Percentiles rank a stretch among this genome's conserved stretches.
Evolutionary conservation across 2,797 vertebrate species (phyloP).

Genomic region (Malurus leucopterus): DNA sequence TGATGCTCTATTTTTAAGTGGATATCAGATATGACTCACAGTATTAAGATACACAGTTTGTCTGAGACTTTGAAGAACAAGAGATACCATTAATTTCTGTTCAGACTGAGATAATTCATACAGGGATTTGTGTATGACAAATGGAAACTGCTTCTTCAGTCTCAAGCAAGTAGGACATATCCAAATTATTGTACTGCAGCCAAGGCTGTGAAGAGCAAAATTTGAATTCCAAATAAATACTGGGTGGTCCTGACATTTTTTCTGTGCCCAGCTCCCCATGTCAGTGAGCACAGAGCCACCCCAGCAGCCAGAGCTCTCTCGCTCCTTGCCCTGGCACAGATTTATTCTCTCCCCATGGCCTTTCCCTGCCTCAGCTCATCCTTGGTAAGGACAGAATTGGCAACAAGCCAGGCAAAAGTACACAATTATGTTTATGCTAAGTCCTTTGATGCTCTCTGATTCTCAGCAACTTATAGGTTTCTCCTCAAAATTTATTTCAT

Average conservation of each 20-base stretch:
- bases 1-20: not conserved
- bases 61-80: not conserved
- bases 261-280: not conserved
- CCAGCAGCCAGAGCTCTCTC: not conserved
- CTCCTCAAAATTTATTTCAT: not conserved
- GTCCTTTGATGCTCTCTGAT: not conserved
- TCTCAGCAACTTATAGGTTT: not conserved
- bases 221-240: not conserved
- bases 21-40: not conserved
- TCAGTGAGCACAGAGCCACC: not conserved
- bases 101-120: not conserved
- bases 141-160: not conserved
- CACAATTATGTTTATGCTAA: not conserved
- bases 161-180: not conserved
- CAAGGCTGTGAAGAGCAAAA: not conserved
- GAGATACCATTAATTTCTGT: not conserved
- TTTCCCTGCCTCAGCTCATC: not conserved
- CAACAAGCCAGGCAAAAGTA: not conserved
- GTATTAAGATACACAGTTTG: not conserved
- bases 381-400: not conserved
- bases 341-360: not conserved
- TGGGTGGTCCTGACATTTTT: not conserved
- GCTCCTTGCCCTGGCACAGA: fast-evolving
- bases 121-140: not conserved
- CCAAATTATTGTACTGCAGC: not conserved